Percentiles rank a stretch among this genome's conserved stretches.
Evolutionary conservation across 2,888 invertebrate species (phyloP).

Genomic region (Smittia aterrima): DNA sequence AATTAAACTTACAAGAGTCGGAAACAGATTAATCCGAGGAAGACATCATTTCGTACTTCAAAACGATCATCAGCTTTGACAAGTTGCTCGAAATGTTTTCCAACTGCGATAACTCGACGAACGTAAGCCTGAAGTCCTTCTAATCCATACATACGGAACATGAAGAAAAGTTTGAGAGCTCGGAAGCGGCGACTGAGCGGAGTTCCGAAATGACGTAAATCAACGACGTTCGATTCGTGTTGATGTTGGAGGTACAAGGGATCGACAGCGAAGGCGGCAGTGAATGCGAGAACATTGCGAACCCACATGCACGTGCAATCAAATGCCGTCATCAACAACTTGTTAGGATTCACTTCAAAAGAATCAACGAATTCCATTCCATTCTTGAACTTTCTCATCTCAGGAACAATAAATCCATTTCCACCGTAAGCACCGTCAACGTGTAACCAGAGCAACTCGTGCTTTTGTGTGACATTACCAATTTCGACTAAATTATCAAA

Average conservation of each 20-base stretch:
- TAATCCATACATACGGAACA: constrained; percentile 76
- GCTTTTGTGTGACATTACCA: constrained; percentile 61
- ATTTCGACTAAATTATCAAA: constrained; percentile 80
- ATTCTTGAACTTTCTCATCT: constrained; percentile 65
- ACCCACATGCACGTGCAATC: constrained; percentile 87
- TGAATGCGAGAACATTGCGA: constrained; percentile 70
- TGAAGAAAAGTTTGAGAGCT: constrained; percentile 86
- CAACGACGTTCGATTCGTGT: constrained; percentile 65
- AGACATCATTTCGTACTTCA: constrained; percentile 74
- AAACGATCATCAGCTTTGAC: constrained; percentile 70
- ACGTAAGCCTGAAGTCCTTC: constrained; percentile 80
- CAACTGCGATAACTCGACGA: constrained; percentile 74
- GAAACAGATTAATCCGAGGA: constrained; percentile 76
- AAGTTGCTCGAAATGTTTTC: constrained; percentile 69
- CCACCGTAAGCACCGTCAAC: constrained; percentile 88
- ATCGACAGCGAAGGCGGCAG: constrained; percentile 81
- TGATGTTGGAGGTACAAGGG: constrained; percentile 82
- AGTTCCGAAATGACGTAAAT: constrained; percentile 82
- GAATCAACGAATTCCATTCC: constrained; percentile 77
- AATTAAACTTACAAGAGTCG: constrained; percentile 56
- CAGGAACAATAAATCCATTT: constrained; percentile 78
- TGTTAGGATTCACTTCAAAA: constrained; percentile 86
- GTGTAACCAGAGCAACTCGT: constrained; percentile 75
- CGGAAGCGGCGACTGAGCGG: constrained; percentile 81
- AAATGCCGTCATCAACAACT: constrained; percentile 81